Evolutionary conservation across 2,113 vertebrate species (phyloP), one percentile per base, ranked within the genome.

Genomic region (zebrafish (Danio rerio)): DNA sequence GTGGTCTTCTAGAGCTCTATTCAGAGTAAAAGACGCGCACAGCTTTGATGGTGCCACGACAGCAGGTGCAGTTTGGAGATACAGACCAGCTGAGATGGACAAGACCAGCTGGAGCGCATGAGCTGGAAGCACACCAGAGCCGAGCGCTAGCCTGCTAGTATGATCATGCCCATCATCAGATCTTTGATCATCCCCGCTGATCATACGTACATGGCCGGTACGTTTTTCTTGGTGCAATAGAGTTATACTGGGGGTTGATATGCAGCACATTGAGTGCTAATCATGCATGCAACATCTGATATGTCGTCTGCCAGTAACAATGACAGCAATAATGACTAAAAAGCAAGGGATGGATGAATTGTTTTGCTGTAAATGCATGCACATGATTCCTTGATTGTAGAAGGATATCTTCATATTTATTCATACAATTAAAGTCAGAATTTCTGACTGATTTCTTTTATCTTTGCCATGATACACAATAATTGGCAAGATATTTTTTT

Each of bases 51-150:
- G 55, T 75, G 73, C 42, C 40, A 75, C 59, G 55, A 59, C 42
- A 75, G 73, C 55, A 45, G 73, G 72, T 58, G 72, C 21, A 47
- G 55, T 20, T 15, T 45, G 59, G 55, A 75, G 73, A 75, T 45
- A 75, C 73, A 75, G 53, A 59, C 73, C 42, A 55, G 55, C 55
- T 75, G 73, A 74, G 71, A 75, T 9, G 73, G 73, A 75, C 10
- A 47, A 75, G 73, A 75, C 73, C 73, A 75, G 73, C 73, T 75
- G 71, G 71, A 56, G 5, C 0, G 71, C 40, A 43, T 42, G 71
- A 74, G 52, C 9, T 58, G 73, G 73, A 75, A 69, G 65, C 42
- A 47, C 73, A 59, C 31, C 72, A 74, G 31, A 74, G 53, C 52
- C 7, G 55, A 40, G 58, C 40, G n/a, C 31, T 42, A 42, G 31